These are phyloP conservation scores for Paedocypris sp. DNA, from an alignment of 2,113 vertebrate species.

Conservation along the genomic window DNA sequence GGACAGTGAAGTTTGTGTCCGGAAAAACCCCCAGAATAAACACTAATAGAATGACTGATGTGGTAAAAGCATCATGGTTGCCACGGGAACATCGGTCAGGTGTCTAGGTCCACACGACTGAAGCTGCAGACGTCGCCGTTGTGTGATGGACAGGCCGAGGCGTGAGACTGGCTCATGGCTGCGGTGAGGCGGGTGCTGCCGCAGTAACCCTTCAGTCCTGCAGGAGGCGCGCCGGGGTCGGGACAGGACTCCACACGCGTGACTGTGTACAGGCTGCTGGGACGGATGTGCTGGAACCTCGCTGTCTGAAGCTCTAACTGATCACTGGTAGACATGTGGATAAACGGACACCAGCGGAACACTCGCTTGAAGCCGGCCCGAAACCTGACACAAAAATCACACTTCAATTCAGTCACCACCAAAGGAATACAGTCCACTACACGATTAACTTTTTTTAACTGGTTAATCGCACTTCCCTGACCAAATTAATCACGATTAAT, in stretches of 20 bases:
- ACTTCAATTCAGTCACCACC: neutral
- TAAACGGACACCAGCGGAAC: conserved; percentile 23
- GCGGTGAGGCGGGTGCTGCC: neutral
- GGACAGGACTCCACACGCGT: conserved; percentile 19
- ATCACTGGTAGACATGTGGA: conserved; percentile 25
- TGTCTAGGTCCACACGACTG: too few species aligned
- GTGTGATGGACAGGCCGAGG: neutral
- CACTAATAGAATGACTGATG: too few species aligned
- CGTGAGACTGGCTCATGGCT: conserved; percentile 7
- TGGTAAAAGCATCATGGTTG: too few species aligned
- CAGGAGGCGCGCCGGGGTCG: neutral
- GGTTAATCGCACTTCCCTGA: too few species aligned
- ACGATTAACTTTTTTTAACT: too few species aligned
- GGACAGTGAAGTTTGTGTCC: too few species aligned
- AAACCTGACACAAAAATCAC: conserved; percentile 4
- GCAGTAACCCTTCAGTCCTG: conserved; percentile 9
- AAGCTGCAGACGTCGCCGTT: conserved; percentile 7
- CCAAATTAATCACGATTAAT: too few species aligned
- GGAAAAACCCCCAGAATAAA: too few species aligned
- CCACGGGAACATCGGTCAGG: neutral
- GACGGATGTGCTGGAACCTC: conserved; percentile 1
- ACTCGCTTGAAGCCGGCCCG: conserved; percentile 21
- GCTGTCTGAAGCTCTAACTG: conserved; percentile 25
- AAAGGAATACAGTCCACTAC: too few species aligned
- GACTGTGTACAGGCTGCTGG: conserved; percentile 21